These are phyloP conservation scores for Pipra filicauda DNA, from an alignment of 2,113 vertebrate species.

Conservation along the genomic window DNA sequence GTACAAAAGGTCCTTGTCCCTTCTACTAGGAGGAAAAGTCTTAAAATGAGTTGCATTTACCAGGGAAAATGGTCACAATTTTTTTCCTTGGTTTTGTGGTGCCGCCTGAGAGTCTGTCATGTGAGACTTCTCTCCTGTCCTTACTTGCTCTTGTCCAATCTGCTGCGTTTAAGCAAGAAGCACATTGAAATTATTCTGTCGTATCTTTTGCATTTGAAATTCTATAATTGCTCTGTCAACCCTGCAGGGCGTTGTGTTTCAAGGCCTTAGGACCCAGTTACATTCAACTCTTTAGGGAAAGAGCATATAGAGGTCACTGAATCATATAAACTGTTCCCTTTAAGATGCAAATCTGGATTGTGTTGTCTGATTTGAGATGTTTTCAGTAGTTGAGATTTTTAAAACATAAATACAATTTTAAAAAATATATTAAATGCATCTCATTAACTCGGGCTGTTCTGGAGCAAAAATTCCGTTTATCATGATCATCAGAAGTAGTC, in stretches of 20 bases:
- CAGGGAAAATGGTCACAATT: fast-evolving
- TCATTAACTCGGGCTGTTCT: background rate
- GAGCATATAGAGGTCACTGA: background rate
- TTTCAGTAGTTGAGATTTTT: background rate
- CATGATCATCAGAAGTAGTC: background rate
- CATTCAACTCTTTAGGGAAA: background rate
- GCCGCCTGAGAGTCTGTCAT: background rate
- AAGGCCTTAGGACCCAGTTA: background rate
- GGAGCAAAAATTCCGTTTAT: background rate
- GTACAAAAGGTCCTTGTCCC: background rate
- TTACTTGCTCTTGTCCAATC: background rate
- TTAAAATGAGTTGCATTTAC: background rate
- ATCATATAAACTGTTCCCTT: background rate
- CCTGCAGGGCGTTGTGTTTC: background rate
- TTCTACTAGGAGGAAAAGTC: background rate
- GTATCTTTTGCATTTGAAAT: background rate
- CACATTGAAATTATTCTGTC: background rate
- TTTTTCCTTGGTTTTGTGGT: background rate
- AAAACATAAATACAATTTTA: background rate
- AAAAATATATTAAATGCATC: background rate
- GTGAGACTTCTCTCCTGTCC: background rate
- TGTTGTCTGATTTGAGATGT: background rate
- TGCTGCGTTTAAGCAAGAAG: background rate
- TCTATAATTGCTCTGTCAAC: background rate
- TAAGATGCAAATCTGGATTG: background rate